phyloP scores from a whole-genome alignment of 1,140 invertebrate genomes.

The Camponotus pennsylvanicus region DNA sequence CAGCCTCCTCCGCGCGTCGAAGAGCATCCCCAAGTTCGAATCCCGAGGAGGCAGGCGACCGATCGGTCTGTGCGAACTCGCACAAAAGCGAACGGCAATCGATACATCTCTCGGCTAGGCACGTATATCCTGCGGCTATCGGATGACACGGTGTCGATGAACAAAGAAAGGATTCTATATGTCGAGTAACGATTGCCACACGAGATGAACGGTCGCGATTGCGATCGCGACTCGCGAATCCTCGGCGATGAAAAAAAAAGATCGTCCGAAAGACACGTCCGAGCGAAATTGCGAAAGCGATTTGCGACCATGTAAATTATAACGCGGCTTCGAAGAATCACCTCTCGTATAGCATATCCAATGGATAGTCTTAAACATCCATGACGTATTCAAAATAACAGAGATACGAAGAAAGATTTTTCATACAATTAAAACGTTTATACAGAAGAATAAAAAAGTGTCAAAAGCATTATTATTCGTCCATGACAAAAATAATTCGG shows the following conservation, averaged over 20 bases:
- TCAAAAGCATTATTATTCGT: background rate
- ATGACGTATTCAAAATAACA: background rate
- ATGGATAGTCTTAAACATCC: conserved; percentile 18
- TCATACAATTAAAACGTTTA: background rate
- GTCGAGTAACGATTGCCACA: background rate
- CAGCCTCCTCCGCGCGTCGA: conserved; percentile 40
- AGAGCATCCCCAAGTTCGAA: conserved; percentile 66
- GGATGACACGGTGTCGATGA: conserved; percentile 61
- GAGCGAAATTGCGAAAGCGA: conserved; percentile 57
- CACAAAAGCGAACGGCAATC: conserved; percentile 59
- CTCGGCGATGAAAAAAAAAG: conserved; percentile 10
- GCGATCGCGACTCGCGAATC: conserved; percentile 53
- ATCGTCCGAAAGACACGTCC: conserved; percentile 24
- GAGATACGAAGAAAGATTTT: background rate
- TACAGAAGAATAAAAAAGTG: background rate
- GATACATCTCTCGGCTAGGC: conserved; percentile 64
- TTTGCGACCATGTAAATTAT: conserved; percentile 61
- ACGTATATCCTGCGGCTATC: conserved; percentile 41
- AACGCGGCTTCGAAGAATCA: conserved; percentile 28
- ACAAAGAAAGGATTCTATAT: conserved; percentile 35
- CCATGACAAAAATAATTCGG: background rate
- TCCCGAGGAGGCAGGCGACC: background rate
- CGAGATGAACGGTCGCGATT: conserved; percentile 44
- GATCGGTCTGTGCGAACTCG: conserved; percentile 23
- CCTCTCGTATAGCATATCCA: conserved; percentile 19